Conservation (phyloP, 2,888 invertebrate genomes). For the Antheraea yamamai region DNA sequence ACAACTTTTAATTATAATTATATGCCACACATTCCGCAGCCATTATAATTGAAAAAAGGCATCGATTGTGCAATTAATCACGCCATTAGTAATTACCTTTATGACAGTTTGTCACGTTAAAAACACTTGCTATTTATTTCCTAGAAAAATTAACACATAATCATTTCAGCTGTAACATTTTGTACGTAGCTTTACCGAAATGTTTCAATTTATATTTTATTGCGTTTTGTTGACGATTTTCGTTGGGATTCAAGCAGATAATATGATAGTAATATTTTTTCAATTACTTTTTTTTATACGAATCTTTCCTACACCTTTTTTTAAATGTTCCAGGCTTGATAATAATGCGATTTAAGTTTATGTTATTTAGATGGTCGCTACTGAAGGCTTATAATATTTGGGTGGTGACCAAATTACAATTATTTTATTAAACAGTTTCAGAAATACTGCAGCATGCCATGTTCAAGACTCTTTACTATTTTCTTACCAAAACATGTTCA, state of each 20-base stretch:
- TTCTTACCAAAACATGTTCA: no score
- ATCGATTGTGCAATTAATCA: conserved; percentile 9
- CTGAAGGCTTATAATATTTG: no score
- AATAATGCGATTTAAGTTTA: no score
- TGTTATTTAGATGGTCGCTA: no score
- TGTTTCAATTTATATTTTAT: neutral
- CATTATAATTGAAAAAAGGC: neutral
- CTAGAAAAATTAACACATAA: conserved; percentile 9
- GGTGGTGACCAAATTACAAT: no score
- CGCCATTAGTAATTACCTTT: conserved; percentile 28
- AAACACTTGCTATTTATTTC: conserved; percentile 27
- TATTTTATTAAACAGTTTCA: no score
- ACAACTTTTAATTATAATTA: neutral
- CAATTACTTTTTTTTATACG: neutral
- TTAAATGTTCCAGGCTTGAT: no score
- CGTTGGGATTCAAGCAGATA: neutral
- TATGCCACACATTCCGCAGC: neutral
- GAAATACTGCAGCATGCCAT: no score
- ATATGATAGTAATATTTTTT: conserved; percentile 2
- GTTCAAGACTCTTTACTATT: no score
- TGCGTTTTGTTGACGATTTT: neutral
- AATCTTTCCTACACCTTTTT: neutral
- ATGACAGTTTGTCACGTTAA: conserved; percentile 29
- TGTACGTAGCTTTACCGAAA: neutral
- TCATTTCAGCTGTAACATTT: neutral